A percentile compares a stretch with the other conserved stretches of the same genome.
Conservation (phyloP, 2,113 vertebrate genomes). For the Zosterops lateralis region DNA sequence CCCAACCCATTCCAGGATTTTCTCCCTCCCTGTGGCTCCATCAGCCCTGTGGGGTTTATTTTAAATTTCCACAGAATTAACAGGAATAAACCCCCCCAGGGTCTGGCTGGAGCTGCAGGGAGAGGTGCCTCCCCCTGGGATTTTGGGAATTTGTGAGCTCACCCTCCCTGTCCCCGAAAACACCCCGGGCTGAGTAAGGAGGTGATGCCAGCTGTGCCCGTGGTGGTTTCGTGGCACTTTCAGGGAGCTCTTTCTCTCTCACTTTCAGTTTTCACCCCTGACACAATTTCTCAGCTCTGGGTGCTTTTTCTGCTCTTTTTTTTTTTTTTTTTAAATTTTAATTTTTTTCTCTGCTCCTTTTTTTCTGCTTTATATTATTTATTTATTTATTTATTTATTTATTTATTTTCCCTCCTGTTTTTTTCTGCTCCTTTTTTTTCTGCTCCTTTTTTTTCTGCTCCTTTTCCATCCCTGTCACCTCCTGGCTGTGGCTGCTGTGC, state of each 20-base stretch:
- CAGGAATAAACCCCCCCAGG: fast-evolving
- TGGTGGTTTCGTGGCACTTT: not conserved
- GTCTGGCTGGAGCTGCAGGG: not conserved
- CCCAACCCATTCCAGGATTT: not conserved
- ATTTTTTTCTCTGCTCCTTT: no score
- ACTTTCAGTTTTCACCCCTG: not conserved
- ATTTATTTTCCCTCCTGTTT: no score
- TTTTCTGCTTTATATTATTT: no score
- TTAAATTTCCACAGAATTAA: fast-evolving
- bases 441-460: no score
- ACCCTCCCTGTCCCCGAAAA: fast-evolving
- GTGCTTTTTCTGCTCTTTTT: not conserved
- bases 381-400: no score
- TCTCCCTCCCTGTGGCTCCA: fast-evolving
- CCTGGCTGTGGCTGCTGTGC: not conserved
- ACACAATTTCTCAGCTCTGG: not conserved
- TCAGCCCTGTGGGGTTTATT: not conserved
- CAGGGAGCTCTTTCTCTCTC: not conserved
- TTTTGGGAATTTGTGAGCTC: not conserved
- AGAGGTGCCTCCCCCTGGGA: not conserved
- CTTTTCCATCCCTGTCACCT: not conserved
- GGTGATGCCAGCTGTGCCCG: not conserved
- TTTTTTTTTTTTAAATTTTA: no score
- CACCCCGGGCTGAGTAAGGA: fast-evolving
- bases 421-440: no score